Evolutionary conservation across 2,888 invertebrate genomes (phyloP).

Genomic region (Druceiella hillmani): DNA sequence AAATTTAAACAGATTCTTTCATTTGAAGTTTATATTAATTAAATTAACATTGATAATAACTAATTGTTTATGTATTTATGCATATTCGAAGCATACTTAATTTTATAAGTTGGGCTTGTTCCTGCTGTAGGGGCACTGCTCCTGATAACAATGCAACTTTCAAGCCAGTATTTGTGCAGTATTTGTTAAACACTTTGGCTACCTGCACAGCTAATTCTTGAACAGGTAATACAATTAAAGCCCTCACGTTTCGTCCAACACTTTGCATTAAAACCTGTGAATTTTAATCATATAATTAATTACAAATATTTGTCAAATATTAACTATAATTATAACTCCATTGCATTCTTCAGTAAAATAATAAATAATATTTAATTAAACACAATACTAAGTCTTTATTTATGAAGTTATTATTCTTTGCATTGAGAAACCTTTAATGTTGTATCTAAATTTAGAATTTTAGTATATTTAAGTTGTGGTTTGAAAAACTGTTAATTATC

Average conservation of each 20-base stretch:
- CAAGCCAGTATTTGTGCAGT: conserved; percentile 60
- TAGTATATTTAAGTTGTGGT: no score
- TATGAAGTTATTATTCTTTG: no score
- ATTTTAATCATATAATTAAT: no score
- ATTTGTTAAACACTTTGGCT: conserved; percentile 71
- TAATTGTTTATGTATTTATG: conserved; percentile 23
- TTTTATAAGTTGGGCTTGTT: conserved; percentile 59
- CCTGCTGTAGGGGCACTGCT: conserved; percentile 58
- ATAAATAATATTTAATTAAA: no score
- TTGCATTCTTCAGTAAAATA: no score
- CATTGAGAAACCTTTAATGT: no score
- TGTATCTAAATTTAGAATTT: no score
- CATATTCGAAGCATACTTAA: conserved; percentile 36
- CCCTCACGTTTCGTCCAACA: conserved; percentile 64
- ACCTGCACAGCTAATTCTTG: conserved; percentile 90
- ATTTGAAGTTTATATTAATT: no score
- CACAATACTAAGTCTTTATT: no score
- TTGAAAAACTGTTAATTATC: no score
- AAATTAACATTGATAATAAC: conserved; percentile 15
- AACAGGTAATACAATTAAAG: conserved; percentile 89
- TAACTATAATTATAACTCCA: neutral
- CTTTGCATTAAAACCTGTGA: conserved; percentile 56
- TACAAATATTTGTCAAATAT: neutral
- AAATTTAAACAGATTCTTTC: no score
- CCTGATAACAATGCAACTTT: conserved; percentile 68